Evolutionary conservation across 2,113 vertebrate genomes (phyloP).

Genomic region (Malaclemys terrapin): DNA sequence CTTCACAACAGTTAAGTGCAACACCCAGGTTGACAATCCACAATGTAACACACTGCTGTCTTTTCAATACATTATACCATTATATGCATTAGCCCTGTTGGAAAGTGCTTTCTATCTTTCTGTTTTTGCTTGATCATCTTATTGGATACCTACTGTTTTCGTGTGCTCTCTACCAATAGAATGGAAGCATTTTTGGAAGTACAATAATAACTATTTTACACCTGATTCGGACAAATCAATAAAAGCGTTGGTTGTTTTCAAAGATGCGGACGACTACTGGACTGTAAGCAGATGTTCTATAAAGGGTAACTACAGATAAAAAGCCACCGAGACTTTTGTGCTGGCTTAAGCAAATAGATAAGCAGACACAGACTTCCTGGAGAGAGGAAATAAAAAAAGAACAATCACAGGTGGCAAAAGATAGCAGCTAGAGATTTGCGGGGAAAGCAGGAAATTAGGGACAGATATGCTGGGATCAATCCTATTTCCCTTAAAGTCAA

Average conservation of each 20-base stretch:
- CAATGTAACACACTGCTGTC: rapidly evolving
- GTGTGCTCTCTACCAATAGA: not conserved
- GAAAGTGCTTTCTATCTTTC: not conserved
- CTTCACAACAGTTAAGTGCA: not conserved
- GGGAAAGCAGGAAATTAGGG: not conserved
- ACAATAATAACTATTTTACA: not conserved
- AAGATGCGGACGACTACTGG: not conserved
- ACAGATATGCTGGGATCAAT: not conserved
- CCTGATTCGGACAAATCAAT: not conserved
- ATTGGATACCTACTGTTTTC: not conserved
- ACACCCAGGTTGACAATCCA: not conserved
- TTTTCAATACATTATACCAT: not conserved
- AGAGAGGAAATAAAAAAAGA: not conserved
- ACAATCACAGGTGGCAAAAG: not conserved
- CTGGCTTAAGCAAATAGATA: conserved; percentile 21
- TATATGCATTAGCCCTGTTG: not conserved
- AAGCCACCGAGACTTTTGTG: not conserved
- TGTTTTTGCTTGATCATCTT: not conserved
- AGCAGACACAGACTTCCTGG: conserved; percentile 13
- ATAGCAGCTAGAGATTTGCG: not conserved
- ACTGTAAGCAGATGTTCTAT: not conserved
- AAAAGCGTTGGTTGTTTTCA: not conserved
- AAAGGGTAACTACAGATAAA: conserved; percentile 10
- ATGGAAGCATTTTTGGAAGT: not conserved
- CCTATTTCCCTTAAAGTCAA: not conserved